Conservation (phyloP, 1,140 invertebrate species). For the Dryas iulia region DNA sequence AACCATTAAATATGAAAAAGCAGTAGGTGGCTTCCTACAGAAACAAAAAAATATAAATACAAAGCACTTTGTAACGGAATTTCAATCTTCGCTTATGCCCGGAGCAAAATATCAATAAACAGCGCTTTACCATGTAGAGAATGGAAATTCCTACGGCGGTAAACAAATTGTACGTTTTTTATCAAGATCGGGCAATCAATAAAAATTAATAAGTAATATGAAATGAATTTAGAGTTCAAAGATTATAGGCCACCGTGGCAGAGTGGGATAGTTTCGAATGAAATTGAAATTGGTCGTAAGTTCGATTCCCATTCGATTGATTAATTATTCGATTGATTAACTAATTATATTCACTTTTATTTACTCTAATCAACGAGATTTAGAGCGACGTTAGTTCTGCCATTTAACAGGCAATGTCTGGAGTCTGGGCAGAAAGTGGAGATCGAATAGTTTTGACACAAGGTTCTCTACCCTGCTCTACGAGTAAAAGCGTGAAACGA, state of each 20-base stretch:
- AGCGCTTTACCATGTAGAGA: slow-evolving; percentile 28
- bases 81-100: slow-evolving; percentile 32
- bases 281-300: background rate
- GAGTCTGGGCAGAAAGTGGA: too few species aligned
- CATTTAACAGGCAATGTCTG: too few species aligned
- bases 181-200: slow-evolving; percentile 4
- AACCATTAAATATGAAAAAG: background rate
- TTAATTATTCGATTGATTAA: too few species aligned
- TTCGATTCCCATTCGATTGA: too few species aligned
- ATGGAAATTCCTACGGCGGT: slow-evolving; percentile 23
- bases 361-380: too few species aligned
- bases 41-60: slow-evolving; percentile 17
- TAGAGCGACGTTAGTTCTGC: too few species aligned
- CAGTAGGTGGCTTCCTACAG: slow-evolving; percentile 13
- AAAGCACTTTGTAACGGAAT: slow-evolving; percentile 32
- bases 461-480: too few species aligned
- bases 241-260: too few species aligned
- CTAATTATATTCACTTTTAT: too few species aligned
- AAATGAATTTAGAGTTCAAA: background rate
- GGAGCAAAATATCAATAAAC: slow-evolving; percentile 37
- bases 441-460: too few species aligned
- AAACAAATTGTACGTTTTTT: slow-evolving; percentile 9
- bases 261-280: too few species aligned
- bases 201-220: background rate
- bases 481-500: too few species aligned